Percentiles rank a stretch among this genome's conserved stretches.
Conservation (phyloP, 2,113 vertebrate species). For the Agapornis roseicollis region DNA sequence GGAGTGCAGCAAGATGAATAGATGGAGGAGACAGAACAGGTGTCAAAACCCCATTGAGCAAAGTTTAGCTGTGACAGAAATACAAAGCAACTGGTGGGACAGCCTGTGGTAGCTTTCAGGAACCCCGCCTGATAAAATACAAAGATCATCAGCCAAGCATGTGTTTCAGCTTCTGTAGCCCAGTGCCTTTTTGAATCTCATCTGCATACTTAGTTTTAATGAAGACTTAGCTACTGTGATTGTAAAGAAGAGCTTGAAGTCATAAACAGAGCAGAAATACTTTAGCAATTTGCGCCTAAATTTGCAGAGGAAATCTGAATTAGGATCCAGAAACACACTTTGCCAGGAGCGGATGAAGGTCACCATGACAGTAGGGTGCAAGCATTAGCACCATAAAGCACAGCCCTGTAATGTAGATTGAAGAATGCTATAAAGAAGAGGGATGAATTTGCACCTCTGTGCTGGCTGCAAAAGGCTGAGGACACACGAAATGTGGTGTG, state of each 20-base stretch:
- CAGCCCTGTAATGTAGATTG: accelerated
- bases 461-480: too few species aligned
- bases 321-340: accelerated
- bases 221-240: not conserved
- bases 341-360: not conserved
- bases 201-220: not conserved
- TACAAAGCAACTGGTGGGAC: not conserved
- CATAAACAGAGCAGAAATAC: not conserved
- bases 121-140: not conserved
- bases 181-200: not conserved
- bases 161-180: not conserved
- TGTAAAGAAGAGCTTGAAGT: not conserved
- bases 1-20: not conserved
- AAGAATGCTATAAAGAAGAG: accelerated
- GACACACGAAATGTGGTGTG: accelerated
- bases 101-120: not conserved
- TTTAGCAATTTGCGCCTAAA: not conserved
- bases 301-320: not conserved
- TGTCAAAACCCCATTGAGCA: not conserved
- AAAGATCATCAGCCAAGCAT: not conserved
- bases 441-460: accelerated
- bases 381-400: accelerated
- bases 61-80: not conserved
- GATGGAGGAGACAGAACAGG: not conserved
- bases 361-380: accelerated